These are phyloP conservation scores for Paralvinella palmiformis DNA, from an alignment of 1,140 invertebrate species.

Conservation along the genomic window DNA sequence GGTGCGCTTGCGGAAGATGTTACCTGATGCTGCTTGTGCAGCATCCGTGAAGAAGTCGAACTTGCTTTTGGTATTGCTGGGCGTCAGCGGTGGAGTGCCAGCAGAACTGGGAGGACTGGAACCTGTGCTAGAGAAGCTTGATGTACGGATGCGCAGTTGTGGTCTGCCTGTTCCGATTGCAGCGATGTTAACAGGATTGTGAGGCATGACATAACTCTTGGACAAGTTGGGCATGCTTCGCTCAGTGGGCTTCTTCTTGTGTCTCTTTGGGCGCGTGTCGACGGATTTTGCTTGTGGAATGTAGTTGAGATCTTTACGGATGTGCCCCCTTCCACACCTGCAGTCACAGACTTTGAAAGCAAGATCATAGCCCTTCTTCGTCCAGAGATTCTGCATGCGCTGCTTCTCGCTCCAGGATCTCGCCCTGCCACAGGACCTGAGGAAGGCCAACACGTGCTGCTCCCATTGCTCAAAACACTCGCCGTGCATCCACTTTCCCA, in stretches of 20 bases:
- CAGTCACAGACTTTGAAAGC: constrained; percentile 79
- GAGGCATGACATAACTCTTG: background rate
- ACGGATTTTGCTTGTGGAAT: constrained; percentile 53
- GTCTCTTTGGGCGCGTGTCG: constrained; percentile 49
- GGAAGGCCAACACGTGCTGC: constrained; percentile 74
- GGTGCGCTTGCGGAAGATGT: constrained; percentile 61
- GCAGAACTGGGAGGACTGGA: constrained; percentile 38
- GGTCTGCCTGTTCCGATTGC: constrained; percentile 53
- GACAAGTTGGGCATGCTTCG: background rate
- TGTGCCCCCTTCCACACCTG: constrained; percentile 74
- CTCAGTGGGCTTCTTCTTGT: constrained; percentile 45
- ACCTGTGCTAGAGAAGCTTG: constrained; percentile 34
- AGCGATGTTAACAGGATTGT: constrained; percentile 17
- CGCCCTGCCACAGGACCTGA: constrained; percentile 81
- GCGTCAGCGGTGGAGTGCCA: constrained; percentile 23
- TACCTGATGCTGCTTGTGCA: constrained; percentile 24
- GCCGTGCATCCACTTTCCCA: constrained; percentile 87
- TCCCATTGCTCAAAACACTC: constrained; percentile 94
- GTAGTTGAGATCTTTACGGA: constrained; percentile 93
- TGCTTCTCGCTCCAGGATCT: constrained; percentile 90
- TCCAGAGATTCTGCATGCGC: constrained; percentile 90
- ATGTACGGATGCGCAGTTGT: constrained; percentile 27
- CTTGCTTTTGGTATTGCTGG: constrained; percentile 56
- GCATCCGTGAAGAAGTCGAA: constrained; percentile 71
- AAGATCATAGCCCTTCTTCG: constrained; percentile 92